Evolutionary conservation across 1,140 invertebrate genomes (phyloP), one percentile per base, ranked within the genome.

Genomic region (Drosophila baimaii): DNA sequence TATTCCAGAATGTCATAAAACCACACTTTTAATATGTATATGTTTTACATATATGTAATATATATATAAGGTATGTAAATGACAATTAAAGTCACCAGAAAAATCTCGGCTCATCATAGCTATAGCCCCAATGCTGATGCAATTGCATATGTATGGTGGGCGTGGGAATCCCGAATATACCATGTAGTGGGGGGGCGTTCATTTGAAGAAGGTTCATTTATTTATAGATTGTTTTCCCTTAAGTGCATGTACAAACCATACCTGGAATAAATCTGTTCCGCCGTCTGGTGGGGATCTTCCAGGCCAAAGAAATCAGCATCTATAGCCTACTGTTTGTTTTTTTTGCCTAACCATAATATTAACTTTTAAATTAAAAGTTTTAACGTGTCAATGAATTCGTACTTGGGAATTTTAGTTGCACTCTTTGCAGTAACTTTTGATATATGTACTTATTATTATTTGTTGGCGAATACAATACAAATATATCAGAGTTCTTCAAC

Each of bases 221-320:
- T 68, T 49, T 63, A 31, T 63, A 68, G 58, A n/a, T 19, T 47
- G n/a, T 17, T 31, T 51, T 68, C 39, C 13, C 39, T 57, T 15
- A 46, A 66, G 57, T 62, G 31, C 31, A 52, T 7, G 52, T n/a
- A 39, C 39, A 1, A 19, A 29, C 54, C 21, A 65, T 46, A 21
- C 63, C 31, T 33, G 23, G 57, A 65, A 65, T 51, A 51, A 51
- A 51, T 51, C 10, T 9, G 12, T 51, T 31, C 17, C 27, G 27
- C 12, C 17, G 47, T 51, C 27, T 51, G 27, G 3, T 12, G 12
- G 27, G 3, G 6, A 8, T 31, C 17, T 51, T 6, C 15, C 2
- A n/a, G n/a, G 15, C 25, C 15, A n/a, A n/a, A n/a, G 4, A 47
- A 10, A 27, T 47, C 0, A 10, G 8, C 15, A 25, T 25, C 13